A percentile compares a stretch with the other conserved stretches of the same genome.
These are phyloP conservation scores for Peromyscus leucopus DNA, from an alignment of 2,113 vertebrate species.

Conservation along the genomic window DNA sequence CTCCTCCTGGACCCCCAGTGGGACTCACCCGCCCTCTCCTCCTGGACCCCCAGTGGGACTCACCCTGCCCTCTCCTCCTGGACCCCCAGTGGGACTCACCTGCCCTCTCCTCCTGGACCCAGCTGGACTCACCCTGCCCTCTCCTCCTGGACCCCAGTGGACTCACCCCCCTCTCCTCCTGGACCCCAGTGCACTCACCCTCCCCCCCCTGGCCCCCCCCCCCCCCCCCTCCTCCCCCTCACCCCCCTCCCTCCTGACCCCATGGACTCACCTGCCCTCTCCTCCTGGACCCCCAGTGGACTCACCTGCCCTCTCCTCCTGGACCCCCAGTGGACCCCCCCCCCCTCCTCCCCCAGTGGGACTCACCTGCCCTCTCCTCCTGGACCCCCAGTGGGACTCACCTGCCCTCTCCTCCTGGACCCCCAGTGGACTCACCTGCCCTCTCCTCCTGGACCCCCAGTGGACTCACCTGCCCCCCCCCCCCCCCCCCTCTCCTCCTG, in stretches of 20 bases:
- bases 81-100: not conserved
- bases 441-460: not conserved
- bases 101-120: not conserved
- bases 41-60: not conserved
- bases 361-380: not conserved
- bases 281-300: not conserved
- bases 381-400: not conserved
- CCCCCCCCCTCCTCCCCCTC: too few species aligned
- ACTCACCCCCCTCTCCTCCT: not conserved
- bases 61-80: not conserved
- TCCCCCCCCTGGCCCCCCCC: too few species aligned
- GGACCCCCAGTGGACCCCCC: not conserved
- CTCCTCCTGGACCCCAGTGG: not conserved
- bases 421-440: not conserved
- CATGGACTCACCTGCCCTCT: not conserved
- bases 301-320: not conserved
- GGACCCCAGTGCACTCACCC: too few species aligned
- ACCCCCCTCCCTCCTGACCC: too few species aligned
- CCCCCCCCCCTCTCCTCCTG: not conserved
- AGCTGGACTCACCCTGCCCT: not conserved
- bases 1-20: not conserved
- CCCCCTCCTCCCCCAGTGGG: not conserved
- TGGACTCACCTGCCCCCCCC: not conserved
- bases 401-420: not conserved
- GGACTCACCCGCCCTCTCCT: not conserved